These are phyloP conservation scores for Zeus faber DNA, from an alignment of 2,113 vertebrate genomes.

Conservation along the genomic window DNA sequence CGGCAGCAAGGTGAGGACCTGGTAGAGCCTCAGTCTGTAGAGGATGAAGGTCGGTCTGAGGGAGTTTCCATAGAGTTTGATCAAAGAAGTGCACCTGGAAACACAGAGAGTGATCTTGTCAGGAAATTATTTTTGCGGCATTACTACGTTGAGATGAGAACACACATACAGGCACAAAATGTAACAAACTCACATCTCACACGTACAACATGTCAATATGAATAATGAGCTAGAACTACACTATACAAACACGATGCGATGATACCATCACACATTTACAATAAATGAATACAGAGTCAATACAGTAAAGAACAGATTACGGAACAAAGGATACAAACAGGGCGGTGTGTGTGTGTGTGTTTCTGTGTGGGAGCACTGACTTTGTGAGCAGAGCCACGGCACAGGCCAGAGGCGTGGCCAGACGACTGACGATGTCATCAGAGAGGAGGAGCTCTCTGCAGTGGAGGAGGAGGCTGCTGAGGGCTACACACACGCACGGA, in stretches of 20 bases:
- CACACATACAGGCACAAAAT: conserved; percentile 18
- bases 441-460: conserved; percentile 86
- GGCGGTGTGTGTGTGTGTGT: background rate
- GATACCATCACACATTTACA: background rate
- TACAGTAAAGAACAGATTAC: no score
- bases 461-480: conserved; percentile 85
- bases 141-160: no score
- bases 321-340: background rate
- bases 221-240: no score
- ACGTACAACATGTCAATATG: no score
- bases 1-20: conserved; percentile 84
- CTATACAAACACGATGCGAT: background rate
- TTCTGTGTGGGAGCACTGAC: conserved; percentile 70
- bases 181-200: conserved; percentile 2
- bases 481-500: conserved; percentile 65
- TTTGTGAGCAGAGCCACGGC: conserved; percentile 84
- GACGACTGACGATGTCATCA: conserved; percentile 81
- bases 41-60: conserved; percentile 75
- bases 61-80: conserved; percentile 80
- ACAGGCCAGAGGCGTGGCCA: conserved; percentile 83
- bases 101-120: no score
- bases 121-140: no score
- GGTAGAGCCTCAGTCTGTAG: conserved; percentile 88
- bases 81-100: conserved; percentile 81
- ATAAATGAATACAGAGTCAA: no score